Conservation (phyloP, 2,888 invertebrate genomes). For the Leucophora obtusa region DNA sequence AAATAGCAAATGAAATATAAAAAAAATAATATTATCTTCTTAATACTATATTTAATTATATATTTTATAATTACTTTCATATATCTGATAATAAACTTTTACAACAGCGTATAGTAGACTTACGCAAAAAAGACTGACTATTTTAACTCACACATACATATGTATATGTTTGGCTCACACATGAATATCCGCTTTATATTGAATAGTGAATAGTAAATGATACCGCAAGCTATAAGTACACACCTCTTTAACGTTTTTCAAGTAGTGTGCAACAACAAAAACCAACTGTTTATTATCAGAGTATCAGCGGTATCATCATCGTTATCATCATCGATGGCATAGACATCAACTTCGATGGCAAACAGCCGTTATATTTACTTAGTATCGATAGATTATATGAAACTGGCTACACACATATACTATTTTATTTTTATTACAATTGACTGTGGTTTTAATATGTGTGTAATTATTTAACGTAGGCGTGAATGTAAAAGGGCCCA, state of each 20-base stretch:
- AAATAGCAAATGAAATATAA: neutral
- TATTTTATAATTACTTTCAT: conserved; percentile 39
- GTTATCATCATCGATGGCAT: neutral
- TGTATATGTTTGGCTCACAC: no score
- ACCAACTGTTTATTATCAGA: conserved; percentile 23
- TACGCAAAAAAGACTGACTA: neutral
- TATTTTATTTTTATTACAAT: conserved; percentile 36
- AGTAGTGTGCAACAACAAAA: neutral
- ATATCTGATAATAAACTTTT: conserved; percentile 9
- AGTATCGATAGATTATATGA: neutral
- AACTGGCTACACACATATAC: neutral
- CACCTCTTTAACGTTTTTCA: conserved; percentile 48
- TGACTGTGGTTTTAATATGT: conserved; percentile 40
- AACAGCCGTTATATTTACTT: conserved; percentile 13
- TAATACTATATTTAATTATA: conserved; percentile 15
- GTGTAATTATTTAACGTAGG: neutral
- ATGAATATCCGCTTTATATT: neutral
- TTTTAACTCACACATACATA: neutral
- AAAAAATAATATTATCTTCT: neutral
- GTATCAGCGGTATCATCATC: neutral
- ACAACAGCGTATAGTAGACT: neutral
- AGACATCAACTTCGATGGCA: conserved; percentile 19
- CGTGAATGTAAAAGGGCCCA: neutral
- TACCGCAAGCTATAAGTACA: conserved; percentile 31
- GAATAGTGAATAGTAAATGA: neutral